phyloP scores from a whole-genome alignment of 2,797 vertebrate genomes.

The Ceryle rudis region DNA sequence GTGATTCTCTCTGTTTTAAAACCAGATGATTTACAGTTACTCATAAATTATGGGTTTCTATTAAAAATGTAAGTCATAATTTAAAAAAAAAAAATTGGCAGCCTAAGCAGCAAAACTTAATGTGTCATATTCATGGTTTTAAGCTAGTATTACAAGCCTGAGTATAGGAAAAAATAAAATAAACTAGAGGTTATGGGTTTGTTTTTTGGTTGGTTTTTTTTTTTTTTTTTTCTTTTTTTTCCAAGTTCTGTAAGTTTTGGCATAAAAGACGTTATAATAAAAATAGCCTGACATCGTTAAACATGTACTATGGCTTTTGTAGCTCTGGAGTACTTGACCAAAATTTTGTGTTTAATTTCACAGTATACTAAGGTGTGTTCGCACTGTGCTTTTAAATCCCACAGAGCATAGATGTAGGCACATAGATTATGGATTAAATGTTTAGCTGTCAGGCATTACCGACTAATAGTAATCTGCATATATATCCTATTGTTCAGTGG shows the following conservation, averaged over 20 bases:
- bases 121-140: slow-evolving; percentile 51
- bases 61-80: slow-evolving; percentile 59
- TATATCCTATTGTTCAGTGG: background rate
- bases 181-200: slow-evolving; percentile 31
- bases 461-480: background rate
- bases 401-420: background rate
- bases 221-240: background rate
- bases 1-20: slow-evolving; percentile 60
- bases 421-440: background rate
- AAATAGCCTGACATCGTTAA: slow-evolving; percentile 34
- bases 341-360: background rate
- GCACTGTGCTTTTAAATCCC: background rate
- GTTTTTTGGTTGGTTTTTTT: background rate
- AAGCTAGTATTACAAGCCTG: slow-evolving; percentile 47
- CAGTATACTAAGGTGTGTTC: background rate
- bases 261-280: background rate
- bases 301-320: background rate
- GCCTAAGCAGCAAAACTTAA: slow-evolving; percentile 31
- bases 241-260: slow-evolving; percentile 29
- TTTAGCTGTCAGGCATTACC: background rate
- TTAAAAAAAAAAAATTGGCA: slow-evolving; percentile 2
- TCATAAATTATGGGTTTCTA: slow-evolving; percentile 68
- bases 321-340: background rate
- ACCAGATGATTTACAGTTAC: slow-evolving; percentile 49
- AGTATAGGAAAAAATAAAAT: slow-evolving; percentile 51